phyloP scores from a whole-genome alignment of 2,113 vertebrate genomes.

The Vulpes ferrilata region DNA sequence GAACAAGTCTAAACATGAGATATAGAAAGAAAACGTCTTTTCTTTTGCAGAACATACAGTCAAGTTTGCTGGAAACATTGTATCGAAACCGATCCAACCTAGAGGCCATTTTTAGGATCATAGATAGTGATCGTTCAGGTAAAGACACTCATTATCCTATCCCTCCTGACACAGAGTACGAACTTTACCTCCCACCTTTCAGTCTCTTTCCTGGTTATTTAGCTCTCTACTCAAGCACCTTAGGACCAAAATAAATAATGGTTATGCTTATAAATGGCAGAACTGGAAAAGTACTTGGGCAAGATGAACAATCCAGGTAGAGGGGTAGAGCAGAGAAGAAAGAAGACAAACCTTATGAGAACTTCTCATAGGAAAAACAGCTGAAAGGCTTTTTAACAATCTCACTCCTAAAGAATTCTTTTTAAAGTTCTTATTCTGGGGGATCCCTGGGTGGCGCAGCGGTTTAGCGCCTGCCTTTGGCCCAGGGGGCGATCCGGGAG shows the following conservation, averaged over 20 bases:
- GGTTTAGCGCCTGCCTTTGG: too few species aligned
- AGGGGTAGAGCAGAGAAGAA: background rate
- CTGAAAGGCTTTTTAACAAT: background rate
- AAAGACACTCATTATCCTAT: background rate
- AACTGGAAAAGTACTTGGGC: background rate
- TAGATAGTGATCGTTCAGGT: conserved; percentile 97
- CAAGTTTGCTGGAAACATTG: conserved; percentile 94
- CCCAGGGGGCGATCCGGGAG: too few species aligned
- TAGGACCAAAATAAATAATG: background rate
- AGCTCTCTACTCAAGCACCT: background rate
- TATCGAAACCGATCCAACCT: conserved; percentile 96
- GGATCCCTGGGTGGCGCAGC: too few species aligned
- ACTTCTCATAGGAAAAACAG: background rate
- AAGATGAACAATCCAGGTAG: background rate
- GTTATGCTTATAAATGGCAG: background rate
- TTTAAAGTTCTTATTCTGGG: background rate
- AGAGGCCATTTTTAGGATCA: conserved; percentile 96
- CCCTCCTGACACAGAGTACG: background rate
- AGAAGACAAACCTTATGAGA: background rate
- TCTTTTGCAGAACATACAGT: conserved; percentile 92
- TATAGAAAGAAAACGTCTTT: background rate
- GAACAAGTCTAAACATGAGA: background rate
- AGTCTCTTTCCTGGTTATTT: background rate
- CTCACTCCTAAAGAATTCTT: background rate
- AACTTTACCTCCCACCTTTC: background rate